Percentiles rank a stretch among this genome's conserved stretches.
Evolutionary conservation across 2,888 invertebrate species (phyloP).

Genomic region (Scrobipalpa atriplicella): DNA sequence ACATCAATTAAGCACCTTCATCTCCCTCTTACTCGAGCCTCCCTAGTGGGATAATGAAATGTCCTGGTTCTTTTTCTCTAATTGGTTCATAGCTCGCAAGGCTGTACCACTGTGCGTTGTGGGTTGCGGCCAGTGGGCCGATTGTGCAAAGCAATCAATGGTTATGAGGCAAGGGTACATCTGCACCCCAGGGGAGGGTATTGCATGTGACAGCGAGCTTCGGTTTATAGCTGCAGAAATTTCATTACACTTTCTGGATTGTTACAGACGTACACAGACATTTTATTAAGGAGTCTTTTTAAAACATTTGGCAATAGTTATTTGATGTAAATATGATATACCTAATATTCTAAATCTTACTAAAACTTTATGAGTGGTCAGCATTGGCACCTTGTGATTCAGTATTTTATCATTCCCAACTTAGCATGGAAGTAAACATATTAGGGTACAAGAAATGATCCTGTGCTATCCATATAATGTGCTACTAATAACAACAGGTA

Average conservation of each 20-base stretch:
- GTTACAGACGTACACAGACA: neutral
- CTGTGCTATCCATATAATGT: too few relatives aligned
- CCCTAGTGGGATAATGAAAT: slow-evolving; percentile 60
- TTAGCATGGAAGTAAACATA: too few relatives aligned
- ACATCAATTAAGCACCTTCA: neutral
- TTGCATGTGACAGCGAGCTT: slow-evolving; percentile 16
- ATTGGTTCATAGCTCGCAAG: slow-evolving; percentile 68
- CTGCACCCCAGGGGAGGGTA: slow-evolving; percentile 33
- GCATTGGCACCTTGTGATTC: too few relatives aligned
- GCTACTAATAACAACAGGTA: neutral
- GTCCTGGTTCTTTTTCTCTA: slow-evolving; percentile 69
- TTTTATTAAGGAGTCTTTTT: neutral
- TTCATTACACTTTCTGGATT: neutral
- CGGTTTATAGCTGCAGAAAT: neutral
- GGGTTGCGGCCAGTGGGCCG: slow-evolving; percentile 47
- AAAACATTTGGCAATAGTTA: neutral
- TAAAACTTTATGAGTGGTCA: too few relatives aligned
- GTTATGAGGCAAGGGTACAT: slow-evolving; percentile 58
- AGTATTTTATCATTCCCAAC: too few relatives aligned
- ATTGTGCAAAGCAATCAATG: slow-evolving; percentile 71
- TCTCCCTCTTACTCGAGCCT: slow-evolving; percentile 18
- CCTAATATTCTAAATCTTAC: too few relatives aligned
- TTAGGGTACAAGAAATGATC: too few relatives aligned
- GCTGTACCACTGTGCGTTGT: slow-evolving; percentile 53
- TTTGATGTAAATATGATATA: too few relatives aligned